A percentile compares a stretch with the other conserved stretches of the same genome.
Conservation (phyloP, 2,113 vertebrate species). For the Aspidoscelis tigris region DNA sequence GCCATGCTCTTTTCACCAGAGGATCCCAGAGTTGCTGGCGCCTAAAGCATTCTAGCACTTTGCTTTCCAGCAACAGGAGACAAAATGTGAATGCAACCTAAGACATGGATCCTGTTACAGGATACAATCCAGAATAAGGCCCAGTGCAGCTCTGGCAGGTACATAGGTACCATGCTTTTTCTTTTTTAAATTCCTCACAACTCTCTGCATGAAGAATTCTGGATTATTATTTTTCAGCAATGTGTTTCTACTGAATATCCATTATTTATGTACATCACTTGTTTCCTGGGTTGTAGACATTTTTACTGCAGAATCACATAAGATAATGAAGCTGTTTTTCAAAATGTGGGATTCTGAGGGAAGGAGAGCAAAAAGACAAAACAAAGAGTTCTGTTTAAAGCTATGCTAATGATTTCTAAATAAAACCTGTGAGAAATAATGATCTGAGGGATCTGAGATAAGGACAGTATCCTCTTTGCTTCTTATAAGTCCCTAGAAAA, state of each 20-base stretch:
- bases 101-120: too few species aligned
- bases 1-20: too few species aligned
- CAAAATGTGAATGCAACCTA: too few species aligned
- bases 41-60: too few species aligned
- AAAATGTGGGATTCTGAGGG: background rate
- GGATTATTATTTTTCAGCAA: background rate
- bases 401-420: slow-evolving; percentile 46
- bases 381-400: slow-evolving; percentile 12
- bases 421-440: slow-evolving; percentile 50
- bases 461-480: slow-evolving; percentile 45
- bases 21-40: too few species aligned
- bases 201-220: background rate
- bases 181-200: background rate
- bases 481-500: slow-evolving; percentile 46
- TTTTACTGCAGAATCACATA: slow-evolving; percentile 32
- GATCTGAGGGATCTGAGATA: slow-evolving; percentile 56
- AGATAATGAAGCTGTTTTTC: background rate
- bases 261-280: background rate
- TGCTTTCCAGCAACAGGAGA: too few species aligned
- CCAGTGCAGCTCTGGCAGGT: fast-evolving
- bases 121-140: too few species aligned
- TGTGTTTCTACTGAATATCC: background rate
- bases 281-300: background rate
- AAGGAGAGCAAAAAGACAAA: background rate
- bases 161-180: background rate